phyloP scores from a whole-genome alignment of 2,113 vertebrate species.

The Rhinolophus sinicus region DNA sequence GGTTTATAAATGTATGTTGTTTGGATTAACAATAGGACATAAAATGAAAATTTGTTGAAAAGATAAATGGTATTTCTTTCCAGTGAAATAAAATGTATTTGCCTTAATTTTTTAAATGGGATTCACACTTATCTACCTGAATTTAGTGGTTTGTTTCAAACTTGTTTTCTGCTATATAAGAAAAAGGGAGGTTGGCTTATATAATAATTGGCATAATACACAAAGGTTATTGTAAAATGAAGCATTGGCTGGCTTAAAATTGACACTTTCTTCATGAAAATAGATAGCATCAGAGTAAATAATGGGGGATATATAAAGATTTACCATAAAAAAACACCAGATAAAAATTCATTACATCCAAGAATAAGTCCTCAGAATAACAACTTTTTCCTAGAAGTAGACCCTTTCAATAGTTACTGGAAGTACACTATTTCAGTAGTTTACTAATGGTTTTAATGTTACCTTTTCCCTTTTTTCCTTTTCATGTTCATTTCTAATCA shows the following conservation, averaged over 20 bases:
- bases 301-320: not conserved
- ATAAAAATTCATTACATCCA: not conserved
- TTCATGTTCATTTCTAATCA: not conserved
- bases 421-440: not conserved
- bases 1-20: not conserved
- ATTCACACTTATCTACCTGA: not conserved
- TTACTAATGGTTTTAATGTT: not conserved
- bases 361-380: not conserved
- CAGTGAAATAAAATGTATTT: not conserved
- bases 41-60: not conserved
- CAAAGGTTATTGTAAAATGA: not conserved
- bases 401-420: not conserved
- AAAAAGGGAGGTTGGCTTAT: not conserved
- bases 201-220: not conserved
- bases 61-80: not conserved
- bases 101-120: not conserved
- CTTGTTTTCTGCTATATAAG: not conserved
- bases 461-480: not conserved
- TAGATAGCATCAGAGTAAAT: not conserved
- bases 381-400: not conserved
- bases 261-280: not conserved
- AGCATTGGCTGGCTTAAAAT: not conserved
- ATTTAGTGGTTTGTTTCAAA: not conserved
- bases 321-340: not conserved
- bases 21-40: not conserved